Evolutionary conservation across 2,113 vertebrate genomes (phyloP).

Genomic region (Vidua chalybeata): DNA sequence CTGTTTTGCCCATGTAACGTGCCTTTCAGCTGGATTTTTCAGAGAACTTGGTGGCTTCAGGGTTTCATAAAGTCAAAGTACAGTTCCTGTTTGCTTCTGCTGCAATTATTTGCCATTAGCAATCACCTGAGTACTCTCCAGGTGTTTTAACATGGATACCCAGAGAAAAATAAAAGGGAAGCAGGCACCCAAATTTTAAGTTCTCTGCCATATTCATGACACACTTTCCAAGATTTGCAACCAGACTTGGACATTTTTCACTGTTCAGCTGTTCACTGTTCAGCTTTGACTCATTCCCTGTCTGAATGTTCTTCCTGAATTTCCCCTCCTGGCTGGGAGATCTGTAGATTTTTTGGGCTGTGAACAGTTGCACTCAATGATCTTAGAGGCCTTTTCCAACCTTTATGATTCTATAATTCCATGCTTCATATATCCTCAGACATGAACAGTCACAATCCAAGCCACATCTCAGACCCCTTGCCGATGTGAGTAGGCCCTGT

Average conservation of each 20-base stretch:
- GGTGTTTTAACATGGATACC: background rate
- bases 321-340: background rate
- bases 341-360: background rate
- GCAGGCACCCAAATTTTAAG: background rate
- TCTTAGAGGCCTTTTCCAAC: background rate
- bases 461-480: background rate
- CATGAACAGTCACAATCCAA: background rate
- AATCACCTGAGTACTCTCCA: background rate
- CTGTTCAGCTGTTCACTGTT: background rate
- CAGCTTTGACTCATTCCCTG: background rate
- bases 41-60: background rate
- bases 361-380: background rate
- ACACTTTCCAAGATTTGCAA: background rate
- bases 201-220: background rate
- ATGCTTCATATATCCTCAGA: background rate
- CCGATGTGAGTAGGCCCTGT: background rate
- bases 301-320: background rate
- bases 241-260: background rate
- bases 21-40: background rate
- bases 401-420: background rate
- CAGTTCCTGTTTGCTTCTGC: background rate
- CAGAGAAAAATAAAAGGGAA: background rate
- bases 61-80: background rate
- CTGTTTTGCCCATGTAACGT: background rate
- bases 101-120: background rate